Evolutionary conservation across 2,113 vertebrate genomes (phyloP).

Genomic region (Rhinichthys klamathensis): DNA sequence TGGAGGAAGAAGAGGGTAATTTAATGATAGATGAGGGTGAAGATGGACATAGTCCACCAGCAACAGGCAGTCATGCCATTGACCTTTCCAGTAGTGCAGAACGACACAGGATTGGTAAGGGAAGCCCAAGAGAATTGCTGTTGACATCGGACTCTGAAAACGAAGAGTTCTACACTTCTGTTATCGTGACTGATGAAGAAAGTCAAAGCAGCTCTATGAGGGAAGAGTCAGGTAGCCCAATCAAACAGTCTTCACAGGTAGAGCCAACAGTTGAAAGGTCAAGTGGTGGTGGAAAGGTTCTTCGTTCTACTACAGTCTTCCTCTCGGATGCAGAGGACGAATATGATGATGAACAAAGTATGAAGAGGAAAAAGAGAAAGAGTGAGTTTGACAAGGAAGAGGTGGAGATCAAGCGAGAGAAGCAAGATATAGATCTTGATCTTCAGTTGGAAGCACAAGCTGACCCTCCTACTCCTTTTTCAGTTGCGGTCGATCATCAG

Average conservation of each 20-base stretch:
- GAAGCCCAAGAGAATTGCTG: conserved; percentile 68
- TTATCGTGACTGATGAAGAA: conserved; percentile 78
- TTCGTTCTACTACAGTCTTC: conserved; percentile 79
- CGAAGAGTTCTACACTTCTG: conserved; percentile 77
- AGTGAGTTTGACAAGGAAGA: conserved; percentile 70
- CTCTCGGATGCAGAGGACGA: conserved; percentile 81
- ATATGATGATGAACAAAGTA: conserved; percentile 72
- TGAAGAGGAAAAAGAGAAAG: conserved; percentile 69
- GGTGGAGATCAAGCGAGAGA: conserved; percentile 72
- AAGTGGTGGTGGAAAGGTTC: conserved; percentile 74
- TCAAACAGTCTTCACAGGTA: conserved; percentile 64
- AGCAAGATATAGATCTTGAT: conserved; percentile 74
- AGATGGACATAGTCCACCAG: conserved; percentile 62
- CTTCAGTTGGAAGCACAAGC: conserved; percentile 77
- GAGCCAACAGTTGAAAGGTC: conserved; percentile 65
- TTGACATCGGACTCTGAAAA: conserved; percentile 79
- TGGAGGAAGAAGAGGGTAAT: conserved; percentile 72
- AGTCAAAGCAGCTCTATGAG: conserved; percentile 70
- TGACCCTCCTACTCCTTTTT: conserved; percentile 72
- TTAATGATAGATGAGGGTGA: conserved; percentile 75
- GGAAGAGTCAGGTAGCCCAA: conserved; percentile 68
- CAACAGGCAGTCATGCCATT: conserved; percentile 68
- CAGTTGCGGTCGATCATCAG: conserved; percentile 59
- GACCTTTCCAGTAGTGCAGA: conserved; percentile 72
- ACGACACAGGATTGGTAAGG: conserved; percentile 61